Conservation (phyloP, 2,888 invertebrate species). For the Scaptomyza reducta region DNA sequence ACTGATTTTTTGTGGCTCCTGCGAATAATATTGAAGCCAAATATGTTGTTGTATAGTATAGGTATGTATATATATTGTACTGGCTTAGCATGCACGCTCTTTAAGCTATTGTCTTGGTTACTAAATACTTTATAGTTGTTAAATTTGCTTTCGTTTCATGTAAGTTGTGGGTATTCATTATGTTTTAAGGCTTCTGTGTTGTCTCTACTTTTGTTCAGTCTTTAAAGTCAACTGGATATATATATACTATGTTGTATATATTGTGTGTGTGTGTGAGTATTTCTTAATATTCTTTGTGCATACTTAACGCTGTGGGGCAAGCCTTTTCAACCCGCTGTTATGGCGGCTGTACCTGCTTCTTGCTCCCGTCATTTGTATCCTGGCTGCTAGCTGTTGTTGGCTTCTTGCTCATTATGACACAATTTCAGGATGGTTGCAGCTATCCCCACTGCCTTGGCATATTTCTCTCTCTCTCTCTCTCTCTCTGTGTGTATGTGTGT, state of each 20-base stretch:
- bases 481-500: conserved; percentile 29
- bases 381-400: conserved; percentile 27
- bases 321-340: conserved; percentile 69
- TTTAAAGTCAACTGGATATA: conserved; percentile 68
- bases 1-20: conserved; percentile 18
- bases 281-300: conserved; percentile 63
- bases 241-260: conserved; percentile 16
- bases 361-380: conserved; percentile 29
- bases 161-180: conserved; percentile 29
- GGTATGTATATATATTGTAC: conserved; percentile 3
- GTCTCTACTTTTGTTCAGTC: conserved; percentile 66
- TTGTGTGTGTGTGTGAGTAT: conserved; percentile 6
- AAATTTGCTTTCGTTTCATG: conserved; percentile 26
- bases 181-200: conserved; percentile 24
- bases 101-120: conserved; percentile 50
- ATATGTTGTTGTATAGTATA: conserved; percentile 6
- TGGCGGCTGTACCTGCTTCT: conserved; percentile 41
- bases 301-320: conserved; percentile 64
- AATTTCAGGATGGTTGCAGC: conserved; percentile 13
- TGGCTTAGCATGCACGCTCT: conserved; percentile 8
- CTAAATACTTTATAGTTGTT: conserved; percentile 35
- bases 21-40: conserved; percentile 28
- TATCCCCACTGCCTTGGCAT: conserved; percentile 39
- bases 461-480: conserved; percentile 6
- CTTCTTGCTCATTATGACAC: conserved; percentile 19